phyloP scores from a whole-genome alignment of 2,113 vertebrate genomes.

The Syngnathoides biaculeatus region DNA sequence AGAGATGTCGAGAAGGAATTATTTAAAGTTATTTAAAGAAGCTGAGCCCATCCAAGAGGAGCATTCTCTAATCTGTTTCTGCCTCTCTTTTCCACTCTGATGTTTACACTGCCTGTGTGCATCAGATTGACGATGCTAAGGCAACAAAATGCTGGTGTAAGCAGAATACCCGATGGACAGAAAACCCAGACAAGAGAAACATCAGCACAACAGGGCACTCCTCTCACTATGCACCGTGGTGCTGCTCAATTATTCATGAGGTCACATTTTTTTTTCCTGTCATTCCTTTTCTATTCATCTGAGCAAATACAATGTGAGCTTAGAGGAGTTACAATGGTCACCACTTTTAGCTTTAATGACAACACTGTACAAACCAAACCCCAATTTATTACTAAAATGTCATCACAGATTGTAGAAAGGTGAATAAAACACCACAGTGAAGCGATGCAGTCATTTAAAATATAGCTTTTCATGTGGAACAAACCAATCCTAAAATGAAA shows the following conservation, averaged over 20 bases:
- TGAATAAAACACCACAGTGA: background rate
- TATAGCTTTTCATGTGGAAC: background rate
- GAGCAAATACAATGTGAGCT: background rate
- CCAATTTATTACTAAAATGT: background rate
- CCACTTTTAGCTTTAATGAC: background rate
- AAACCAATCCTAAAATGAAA: background rate
- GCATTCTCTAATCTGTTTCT: conserved; percentile 50
- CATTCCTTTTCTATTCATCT: conserved; percentile 6
- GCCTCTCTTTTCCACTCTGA: conserved; percentile 21
- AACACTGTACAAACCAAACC: background rate
- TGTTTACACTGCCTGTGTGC: conserved; percentile 46
- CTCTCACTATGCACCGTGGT: conserved; percentile 18
- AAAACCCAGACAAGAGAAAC: conserved; percentile 34
- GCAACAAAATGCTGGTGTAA: conserved; percentile 55
- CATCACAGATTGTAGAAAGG: background rate
- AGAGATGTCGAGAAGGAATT: conserved; percentile 9
- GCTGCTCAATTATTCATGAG: conserved; percentile 59
- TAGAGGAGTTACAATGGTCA: background rate
- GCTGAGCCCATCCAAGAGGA: conserved; percentile 30
- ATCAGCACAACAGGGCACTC: conserved; percentile 32
- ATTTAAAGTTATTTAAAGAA: conserved; percentile 29
- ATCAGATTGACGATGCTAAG: conserved; percentile 55
- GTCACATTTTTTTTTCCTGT: conserved; percentile 16
- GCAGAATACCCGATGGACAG: conserved; percentile 38
- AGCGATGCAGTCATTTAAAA: background rate